Evolutionary conservation across 2,113 vertebrate genomes (phyloP).

Genomic region (Dinomys branickii): DNA sequence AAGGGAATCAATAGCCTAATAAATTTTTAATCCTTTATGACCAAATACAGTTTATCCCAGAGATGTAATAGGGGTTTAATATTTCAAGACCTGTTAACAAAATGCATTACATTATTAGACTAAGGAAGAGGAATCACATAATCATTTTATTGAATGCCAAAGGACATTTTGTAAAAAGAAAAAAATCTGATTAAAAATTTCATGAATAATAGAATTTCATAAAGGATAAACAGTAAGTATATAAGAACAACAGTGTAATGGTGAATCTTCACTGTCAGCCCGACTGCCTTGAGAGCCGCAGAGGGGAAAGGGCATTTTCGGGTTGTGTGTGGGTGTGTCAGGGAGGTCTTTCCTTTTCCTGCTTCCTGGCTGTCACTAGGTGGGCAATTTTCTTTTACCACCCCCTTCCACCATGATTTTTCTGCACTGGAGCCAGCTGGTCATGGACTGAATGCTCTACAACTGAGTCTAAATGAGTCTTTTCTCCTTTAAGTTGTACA

Average conservation of each 20-base stretch:
- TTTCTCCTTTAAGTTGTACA: neutral
- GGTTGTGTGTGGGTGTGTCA: neutral
- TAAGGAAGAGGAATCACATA: constrained; percentile 44
- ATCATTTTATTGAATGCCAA: constrained; percentile 34
- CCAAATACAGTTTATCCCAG: constrained; percentile 44
- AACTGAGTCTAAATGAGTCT: neutral
- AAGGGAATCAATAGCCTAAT: constrained; percentile 56
- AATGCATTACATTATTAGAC: constrained; percentile 66
- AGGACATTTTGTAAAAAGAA: constrained; percentile 13
- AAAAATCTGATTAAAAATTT: neutral
- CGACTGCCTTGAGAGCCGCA: neutral
- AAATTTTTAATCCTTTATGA: constrained; percentile 58
- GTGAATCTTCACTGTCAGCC: neutral
- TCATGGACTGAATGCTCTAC: too few relatives aligned
- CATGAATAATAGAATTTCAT: neutral
- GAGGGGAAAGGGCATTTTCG: neutral
- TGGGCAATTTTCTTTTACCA: neutral
- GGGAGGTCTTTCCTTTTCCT: neutral
- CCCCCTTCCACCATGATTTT: neutral
- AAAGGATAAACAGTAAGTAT: constrained; percentile 3
- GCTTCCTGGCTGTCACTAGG: neutral
- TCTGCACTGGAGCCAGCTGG: neutral
- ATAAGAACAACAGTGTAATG: neutral
- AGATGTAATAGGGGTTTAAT: neutral
- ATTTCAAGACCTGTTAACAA: constrained; percentile 66